Evolutionary conservation across 2,113 vertebrate species (phyloP).

Genomic region (Hyaena hyaena): DNA sequence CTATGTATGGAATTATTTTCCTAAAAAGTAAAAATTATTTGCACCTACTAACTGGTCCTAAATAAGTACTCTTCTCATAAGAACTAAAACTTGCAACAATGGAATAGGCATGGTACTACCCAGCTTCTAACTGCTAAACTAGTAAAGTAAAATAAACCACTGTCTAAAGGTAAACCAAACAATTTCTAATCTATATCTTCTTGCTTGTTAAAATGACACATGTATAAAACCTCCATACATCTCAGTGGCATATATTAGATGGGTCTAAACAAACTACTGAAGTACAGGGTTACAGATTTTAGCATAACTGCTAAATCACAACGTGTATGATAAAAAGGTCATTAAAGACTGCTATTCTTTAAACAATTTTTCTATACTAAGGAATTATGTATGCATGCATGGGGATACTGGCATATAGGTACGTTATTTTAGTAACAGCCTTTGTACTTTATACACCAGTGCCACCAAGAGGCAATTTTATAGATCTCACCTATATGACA

Average conservation of each 20-base stretch:
- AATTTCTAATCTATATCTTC: not conserved
- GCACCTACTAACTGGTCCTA: not conserved
- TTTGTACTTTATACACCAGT: slow-evolving; percentile 10
- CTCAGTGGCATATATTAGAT: not conserved
- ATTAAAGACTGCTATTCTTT: not conserved
- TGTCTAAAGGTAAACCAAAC: not conserved
- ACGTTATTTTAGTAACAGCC: not conserved
- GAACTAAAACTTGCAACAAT: not conserved
- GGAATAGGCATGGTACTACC: not conserved
- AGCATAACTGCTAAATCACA: not conserved
- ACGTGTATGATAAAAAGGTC: not conserved
- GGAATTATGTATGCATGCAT: not conserved
- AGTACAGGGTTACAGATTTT: not conserved
- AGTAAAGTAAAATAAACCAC: not conserved
- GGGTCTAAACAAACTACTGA: not conserved
- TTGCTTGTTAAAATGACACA: not conserved
- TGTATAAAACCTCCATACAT: not conserved
- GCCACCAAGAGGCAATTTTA: not conserved
- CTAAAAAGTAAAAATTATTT: slow-evolving; percentile 25
- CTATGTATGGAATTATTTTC: slow-evolving; percentile 21
- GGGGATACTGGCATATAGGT: not conserved
- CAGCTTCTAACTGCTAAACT: not conserved
- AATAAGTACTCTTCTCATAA: not conserved
- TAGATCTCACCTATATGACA: not conserved
- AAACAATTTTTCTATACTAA: not conserved